Base-by-base conservation (phyloP, 1,140 invertebrate species). In the Agrilus planipennis region DNA sequence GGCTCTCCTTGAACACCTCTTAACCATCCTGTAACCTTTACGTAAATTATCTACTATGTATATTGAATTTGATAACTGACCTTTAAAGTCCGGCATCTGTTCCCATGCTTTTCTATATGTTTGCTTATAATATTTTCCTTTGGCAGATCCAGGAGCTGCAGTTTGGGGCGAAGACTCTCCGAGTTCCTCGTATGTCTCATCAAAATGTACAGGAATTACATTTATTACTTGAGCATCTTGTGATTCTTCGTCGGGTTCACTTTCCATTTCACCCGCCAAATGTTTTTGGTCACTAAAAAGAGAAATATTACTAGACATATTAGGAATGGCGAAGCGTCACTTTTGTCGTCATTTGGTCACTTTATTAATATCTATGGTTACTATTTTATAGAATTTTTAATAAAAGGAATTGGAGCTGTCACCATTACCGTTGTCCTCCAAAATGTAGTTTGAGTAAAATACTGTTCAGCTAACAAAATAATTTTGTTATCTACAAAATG, bases 21-120 rank as follows among this genome's bases (percentile, higher is more conserved):
- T 28, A 75, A 46, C 73, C 72, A 75, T 29, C 69, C 72, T 75
- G 44, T 5, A 3, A 22, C 20, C 10, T 6, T 27, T 4, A 34
- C 4, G 5, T 34, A 18, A 34, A 34, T 3, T 4, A 17, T 12
- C 23, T 12, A 7, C 23, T 12, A 29, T 12, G n/a, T n/a, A 4
- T 14, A 5, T 29, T 29, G n/a, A 25, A 6, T 25, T 16, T 31
- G 15, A 29, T 11, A 11, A 16, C 4, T 42, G 61, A 72, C 71
- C 71, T 67, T 68, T 67, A 51, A 74, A 74, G 55, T 74, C 71
- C 0, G 64, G 59, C 62, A 70, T 68, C 15, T 62, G 52, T 50
- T 74, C 71, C 71, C 71, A 73, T 42, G 71, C 71, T 49, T 64
- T 64, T n/a, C 71, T 57, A 47, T 74, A 73, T 1, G 69, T 65